These are phyloP conservation scores for Acanthosepion pharaonis DNA, from an alignment of 2,888 invertebrate genomes.

Conservation along the genomic window DNA sequence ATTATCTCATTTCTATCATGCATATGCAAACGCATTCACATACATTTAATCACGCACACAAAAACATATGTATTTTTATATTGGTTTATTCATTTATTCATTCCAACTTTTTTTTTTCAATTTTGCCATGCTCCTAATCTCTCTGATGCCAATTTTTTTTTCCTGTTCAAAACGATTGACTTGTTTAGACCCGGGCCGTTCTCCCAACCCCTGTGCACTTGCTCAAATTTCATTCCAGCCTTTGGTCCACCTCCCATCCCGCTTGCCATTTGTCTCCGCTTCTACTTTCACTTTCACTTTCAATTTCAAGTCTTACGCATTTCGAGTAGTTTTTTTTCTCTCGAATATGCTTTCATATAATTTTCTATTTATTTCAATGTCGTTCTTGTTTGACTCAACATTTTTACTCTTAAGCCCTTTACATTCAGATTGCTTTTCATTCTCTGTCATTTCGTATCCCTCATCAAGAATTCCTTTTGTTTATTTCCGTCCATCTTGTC, in stretches of 20 bases:
- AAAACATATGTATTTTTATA: not conserved
- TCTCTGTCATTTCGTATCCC: not conserved
- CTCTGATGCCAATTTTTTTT: not conserved
- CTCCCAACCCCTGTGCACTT: not conserved
- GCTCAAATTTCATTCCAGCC: conserved; percentile 24
- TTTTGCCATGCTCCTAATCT: not conserved
- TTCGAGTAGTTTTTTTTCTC: not conserved
- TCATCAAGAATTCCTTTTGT: no score
- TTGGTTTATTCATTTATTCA: not conserved
- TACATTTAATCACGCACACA: not conserved
- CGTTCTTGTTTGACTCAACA: not conserved
- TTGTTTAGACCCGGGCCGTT: not conserved
- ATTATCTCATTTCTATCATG: not conserved
- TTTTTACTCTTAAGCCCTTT: conserved; percentile 33
- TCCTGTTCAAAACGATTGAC: not conserved
- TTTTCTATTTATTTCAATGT: conserved; percentile 20
- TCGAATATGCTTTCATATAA: not conserved
- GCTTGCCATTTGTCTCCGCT: not conserved
- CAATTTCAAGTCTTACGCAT: not conserved
- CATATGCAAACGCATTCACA: not conserved
- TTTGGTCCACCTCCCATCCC: not conserved
- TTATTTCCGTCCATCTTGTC: no score
- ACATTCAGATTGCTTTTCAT: not conserved
- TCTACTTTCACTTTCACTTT: not conserved
- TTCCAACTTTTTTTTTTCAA: not conserved